Base-by-base conservation (phyloP, 2,797 vertebrate species). In the Crypturellus tataupa region DNA sequence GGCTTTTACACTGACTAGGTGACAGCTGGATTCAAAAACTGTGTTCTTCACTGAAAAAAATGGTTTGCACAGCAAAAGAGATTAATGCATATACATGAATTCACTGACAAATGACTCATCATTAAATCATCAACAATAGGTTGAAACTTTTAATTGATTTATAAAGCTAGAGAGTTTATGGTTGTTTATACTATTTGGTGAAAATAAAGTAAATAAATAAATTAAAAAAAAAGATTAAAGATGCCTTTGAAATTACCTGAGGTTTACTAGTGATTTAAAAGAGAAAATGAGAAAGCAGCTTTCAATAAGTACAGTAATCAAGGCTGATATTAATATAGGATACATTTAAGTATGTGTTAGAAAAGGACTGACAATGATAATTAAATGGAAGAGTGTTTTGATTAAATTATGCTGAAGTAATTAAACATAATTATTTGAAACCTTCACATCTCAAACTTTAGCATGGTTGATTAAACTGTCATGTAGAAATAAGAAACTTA, bases 391-490 rank as follows among this genome's bases (percentile, higher is more conserved):
- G 55, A 93, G 60, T 27, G 88, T 92, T 94, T 90, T 94, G 82
- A 96, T 96, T 92, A 95, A 95, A 81, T 79, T 21, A 84, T 78
- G 71, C 84, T 94, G 85, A 91, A 78, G 42, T 92, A 95, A 96
- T 95, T 95, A 93, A 84, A 80, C 16, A 35, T 55, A 89, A 96
- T 95, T 90, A 93, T 87, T 94, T 70, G 47, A 92, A 94, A 85
- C 47, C 35, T 86, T 89, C 79, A 71, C 19, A 72, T 58, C 92
- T 93, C 70, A 47, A 93, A 25, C 60, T 87, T 72, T 46, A 93
- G 49, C 29, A 33, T 25, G 29, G 80, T 87, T 93, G 79, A 95
- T 95, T 95, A 94, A 96, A 90, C 68, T 80, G 55, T 75, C 92
- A 95, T 6, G 3, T 53, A 70, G 44, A 94, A 95, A 87, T 77